Conservation (phyloP, 2,888 invertebrate species). For the Diaperis boleti region DNA sequence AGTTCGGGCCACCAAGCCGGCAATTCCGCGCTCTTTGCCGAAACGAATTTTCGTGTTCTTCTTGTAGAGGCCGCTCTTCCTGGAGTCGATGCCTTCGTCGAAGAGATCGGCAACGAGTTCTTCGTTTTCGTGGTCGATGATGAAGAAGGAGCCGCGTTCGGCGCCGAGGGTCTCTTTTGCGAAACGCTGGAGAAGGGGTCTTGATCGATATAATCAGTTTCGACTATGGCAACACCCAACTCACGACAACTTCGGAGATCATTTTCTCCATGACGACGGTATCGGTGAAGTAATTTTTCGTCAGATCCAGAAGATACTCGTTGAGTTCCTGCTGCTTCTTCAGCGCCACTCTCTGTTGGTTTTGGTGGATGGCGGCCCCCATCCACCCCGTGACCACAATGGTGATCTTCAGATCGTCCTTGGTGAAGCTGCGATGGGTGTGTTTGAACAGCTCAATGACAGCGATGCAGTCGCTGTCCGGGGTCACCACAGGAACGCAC, state of each 20-base stretch:
- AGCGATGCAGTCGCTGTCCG: constrained; percentile 71
- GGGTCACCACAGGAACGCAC: constrained; percentile 72
- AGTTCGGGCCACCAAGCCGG: constrained; percentile 68
- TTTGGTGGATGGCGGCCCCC: constrained; percentile 65
- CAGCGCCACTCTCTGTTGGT: constrained; percentile 60
- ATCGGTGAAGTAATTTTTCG: constrained; percentile 70
- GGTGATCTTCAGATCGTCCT: constrained; percentile 61
- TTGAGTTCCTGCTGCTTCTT: constrained; percentile 64
- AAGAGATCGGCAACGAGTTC: constrained; percentile 70
- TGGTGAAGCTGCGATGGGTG: constrained; percentile 54
- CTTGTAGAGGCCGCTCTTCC: constrained; percentile 64
- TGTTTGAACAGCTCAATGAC: constrained; percentile 71
- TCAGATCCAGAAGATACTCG: constrained; percentile 63
- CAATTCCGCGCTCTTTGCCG: constrained; percentile 68
- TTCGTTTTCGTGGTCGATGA: constrained; percentile 68
- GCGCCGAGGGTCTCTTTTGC: constrained; percentile 71
- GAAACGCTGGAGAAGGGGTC: constrained; percentile 66
- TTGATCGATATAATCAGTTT: no score
- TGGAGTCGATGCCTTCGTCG: constrained; percentile 69
- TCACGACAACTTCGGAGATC: constrained; percentile 72
- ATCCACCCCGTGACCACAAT: constrained; percentile 65
- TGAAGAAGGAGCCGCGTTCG: constrained; percentile 71
- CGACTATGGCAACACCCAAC: constrained; percentile 30
- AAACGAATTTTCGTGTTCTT: constrained; percentile 70
- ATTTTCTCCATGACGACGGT: constrained; percentile 70